phyloP scores from a whole-genome alignment of 2,113 vertebrate genomes.

The Carassius carassius region DNA sequence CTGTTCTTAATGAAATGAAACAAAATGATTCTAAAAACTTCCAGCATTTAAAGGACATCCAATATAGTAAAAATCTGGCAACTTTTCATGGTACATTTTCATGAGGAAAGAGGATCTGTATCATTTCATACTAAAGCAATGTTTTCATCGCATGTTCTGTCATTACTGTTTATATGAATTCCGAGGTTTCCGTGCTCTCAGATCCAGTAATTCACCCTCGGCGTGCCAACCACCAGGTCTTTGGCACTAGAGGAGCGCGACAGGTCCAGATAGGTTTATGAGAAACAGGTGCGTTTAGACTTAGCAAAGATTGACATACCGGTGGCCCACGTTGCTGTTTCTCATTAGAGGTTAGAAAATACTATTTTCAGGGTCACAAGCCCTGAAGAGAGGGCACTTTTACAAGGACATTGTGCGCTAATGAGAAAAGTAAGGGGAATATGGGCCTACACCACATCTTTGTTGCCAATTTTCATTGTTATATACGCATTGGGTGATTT shows the following conservation, averaged over 20 bases:
- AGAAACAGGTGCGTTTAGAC: conserved; percentile 67
- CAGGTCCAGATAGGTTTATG: conserved; percentile 58
- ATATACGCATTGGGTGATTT: background rate
- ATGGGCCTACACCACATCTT: background rate
- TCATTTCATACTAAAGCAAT: background rate
- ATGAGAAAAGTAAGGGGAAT: conserved; percentile 46
- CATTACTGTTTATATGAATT: background rate
- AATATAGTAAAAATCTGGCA: background rate
- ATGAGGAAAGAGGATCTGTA: background rate
- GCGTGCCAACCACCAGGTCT: conserved; percentile 7
- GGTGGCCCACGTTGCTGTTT: conserved; percentile 57
- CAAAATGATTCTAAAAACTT: background rate
- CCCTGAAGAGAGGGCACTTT: conserved; percentile 61
- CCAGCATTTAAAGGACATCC: background rate
- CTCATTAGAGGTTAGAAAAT: conserved; percentile 62
- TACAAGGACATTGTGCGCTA: conserved; percentile 49
- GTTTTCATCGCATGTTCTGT: conserved; percentile 18
- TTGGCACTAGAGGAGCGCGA: conserved; percentile 5
- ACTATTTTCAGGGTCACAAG: conserved; percentile 70
- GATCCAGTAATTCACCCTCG: background rate
- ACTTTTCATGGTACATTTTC: background rate
- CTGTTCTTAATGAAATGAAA: background rate
- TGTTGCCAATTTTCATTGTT: background rate
- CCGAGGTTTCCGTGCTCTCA: background rate
- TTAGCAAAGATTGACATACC: conserved; percentile 38